phyloP scores from a whole-genome alignment of 2,888 invertebrate genomes.

The Stramonita haemastoma region DNA sequence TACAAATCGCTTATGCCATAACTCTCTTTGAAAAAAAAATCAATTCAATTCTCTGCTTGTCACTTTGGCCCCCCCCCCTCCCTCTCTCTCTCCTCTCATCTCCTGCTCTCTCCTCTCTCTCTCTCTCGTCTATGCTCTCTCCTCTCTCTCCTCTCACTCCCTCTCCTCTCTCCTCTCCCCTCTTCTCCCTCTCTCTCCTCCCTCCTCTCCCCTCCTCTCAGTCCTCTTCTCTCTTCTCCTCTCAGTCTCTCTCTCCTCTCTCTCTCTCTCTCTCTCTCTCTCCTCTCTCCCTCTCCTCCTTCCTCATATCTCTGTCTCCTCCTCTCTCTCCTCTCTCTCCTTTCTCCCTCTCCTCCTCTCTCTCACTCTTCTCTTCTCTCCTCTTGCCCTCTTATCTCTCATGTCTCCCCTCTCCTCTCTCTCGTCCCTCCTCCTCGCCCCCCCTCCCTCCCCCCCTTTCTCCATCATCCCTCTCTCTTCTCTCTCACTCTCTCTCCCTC shows the following conservation, averaged over 20 bases:
- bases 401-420: too few species aligned
- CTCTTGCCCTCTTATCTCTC: too few species aligned
- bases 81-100: neutral
- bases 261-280: neutral
- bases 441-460: too few species aligned
- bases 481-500: too few species aligned
- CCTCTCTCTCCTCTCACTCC: neutral
- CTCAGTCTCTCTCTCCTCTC: neutral
- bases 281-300: neutral
- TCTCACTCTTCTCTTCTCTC: too few species aligned
- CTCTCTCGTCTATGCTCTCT: neutral
- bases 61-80: neutral
- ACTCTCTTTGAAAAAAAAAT: too few species aligned
- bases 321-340: neutral
- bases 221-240: neutral
- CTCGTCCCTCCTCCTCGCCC: too few species aligned
- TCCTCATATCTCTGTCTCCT: neutral
- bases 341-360: neutral
- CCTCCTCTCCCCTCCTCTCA: neutral
- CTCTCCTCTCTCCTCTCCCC: neutral
- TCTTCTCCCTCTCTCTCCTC: neutral
- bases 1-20: too few species aligned
- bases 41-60: too few species aligned
- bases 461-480: too few species aligned
- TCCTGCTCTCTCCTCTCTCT: too few species aligned